These are phyloP conservation scores for Rissa tridactyla DNA, from an alignment of 2,113 vertebrate genomes.

Conservation along the genomic window DNA sequence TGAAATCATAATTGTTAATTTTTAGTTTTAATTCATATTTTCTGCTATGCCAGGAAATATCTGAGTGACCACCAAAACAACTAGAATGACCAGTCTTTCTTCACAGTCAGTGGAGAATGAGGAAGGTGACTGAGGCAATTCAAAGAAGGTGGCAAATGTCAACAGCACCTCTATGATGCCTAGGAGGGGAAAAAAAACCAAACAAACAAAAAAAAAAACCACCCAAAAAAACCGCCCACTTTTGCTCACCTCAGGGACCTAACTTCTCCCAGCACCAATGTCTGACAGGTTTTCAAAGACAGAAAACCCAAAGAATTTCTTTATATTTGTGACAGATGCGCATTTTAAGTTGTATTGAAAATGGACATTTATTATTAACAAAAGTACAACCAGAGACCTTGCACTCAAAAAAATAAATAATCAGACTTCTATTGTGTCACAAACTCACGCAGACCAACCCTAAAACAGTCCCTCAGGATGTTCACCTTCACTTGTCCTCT, in stretches of 20 bases:
- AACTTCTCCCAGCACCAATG: background rate
- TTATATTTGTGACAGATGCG: background rate
- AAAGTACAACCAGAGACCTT: background rate
- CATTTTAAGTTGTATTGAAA: background rate
- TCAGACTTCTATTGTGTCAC: background rate
- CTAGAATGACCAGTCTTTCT: background rate
- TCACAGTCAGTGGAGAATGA: background rate
- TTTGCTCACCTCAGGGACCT: background rate
- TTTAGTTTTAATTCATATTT: background rate
- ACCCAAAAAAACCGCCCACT: background rate
- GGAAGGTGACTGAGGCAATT: background rate
- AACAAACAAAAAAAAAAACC: too few species aligned
- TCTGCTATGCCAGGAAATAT: background rate
- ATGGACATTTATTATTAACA: background rate
- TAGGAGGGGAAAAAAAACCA: too few species aligned
- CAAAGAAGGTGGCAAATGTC: background rate
- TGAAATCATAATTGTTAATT: background rate
- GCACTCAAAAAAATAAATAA: background rate
- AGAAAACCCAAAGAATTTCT: background rate
- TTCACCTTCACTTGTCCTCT: background rate
- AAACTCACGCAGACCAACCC: background rate
- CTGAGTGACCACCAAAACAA: background rate
- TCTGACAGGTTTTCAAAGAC: background rate
- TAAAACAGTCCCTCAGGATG: background rate
- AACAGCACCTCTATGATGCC: background rate